These are phyloP conservation scores for Athripsodes cinereus DNA, from an alignment of 2,888 invertebrate genomes.

Conservation along the genomic window DNA sequence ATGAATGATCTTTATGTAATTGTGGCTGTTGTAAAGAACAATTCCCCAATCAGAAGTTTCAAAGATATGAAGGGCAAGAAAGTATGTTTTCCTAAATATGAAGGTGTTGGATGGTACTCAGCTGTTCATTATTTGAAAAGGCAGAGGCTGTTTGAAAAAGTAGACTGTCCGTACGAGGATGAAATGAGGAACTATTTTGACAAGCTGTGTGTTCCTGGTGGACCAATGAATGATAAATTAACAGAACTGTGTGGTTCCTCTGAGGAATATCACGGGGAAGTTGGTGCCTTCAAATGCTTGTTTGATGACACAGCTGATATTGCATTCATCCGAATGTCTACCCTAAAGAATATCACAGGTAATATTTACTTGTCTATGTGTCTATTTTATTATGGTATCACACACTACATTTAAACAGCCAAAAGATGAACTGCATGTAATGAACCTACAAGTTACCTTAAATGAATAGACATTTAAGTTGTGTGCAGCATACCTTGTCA, in stretches of 20 bases:
- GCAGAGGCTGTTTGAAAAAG: conserved; percentile 15
- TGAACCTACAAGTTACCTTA: not conserved
- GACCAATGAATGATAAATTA: conserved; percentile 30
- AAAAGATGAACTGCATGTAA: not conserved
- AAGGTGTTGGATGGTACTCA: conserved; percentile 64
- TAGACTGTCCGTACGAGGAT: conserved; percentile 39
- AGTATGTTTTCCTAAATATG: conserved; percentile 76
- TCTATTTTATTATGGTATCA: no score
- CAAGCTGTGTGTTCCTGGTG: conserved; percentile 57
- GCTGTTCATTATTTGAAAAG: conserved; percentile 33
- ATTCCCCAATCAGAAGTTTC: conserved; percentile 52
- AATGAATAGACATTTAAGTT: no score
- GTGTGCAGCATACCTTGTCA: no score
- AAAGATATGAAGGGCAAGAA: conserved; percentile 62
- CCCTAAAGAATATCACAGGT: conserved; percentile 57
- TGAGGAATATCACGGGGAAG: conserved; percentile 47
- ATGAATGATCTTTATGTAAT: conserved; percentile 55
- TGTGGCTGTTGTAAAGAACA: conserved; percentile 60
- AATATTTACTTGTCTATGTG: no score
- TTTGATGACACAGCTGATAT: conserved; percentile 66
- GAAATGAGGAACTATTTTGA: conserved; percentile 56
- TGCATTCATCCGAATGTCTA: conserved; percentile 64
- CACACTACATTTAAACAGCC: not conserved
- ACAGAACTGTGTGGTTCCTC: conserved; percentile 34
- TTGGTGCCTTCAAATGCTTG: conserved; percentile 61